phyloP scores from a whole-genome alignment of 1,140 invertebrate species.

The Macrobrachium rosenbergii region DNA sequence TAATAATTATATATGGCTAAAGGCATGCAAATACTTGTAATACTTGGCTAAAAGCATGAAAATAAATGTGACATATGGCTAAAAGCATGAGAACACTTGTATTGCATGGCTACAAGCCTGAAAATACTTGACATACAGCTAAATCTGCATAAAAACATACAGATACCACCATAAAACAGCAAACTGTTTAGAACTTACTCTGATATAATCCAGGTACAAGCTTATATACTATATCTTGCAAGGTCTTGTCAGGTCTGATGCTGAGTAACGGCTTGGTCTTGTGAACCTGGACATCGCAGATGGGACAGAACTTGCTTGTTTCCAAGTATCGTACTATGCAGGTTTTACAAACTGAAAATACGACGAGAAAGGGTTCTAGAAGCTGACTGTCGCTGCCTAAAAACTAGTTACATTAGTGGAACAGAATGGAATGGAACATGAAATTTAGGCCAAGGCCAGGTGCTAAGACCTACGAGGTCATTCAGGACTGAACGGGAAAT shows the following conservation, averaged over 20 bases:
- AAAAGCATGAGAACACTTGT: too few species aligned
- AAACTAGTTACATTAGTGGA: neutral
- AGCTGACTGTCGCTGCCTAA: neutral
- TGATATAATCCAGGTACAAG: conserved; percentile 92
- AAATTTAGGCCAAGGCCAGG: too few species aligned
- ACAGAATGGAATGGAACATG: neutral
- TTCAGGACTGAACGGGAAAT: too few species aligned
- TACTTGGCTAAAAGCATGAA: too few species aligned
- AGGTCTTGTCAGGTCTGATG: conserved; percentile 84
- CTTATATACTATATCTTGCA: conserved; percentile 97
- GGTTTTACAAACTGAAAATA: conserved; percentile 81
- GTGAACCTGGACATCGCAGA: conserved; percentile 88
- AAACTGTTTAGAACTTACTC: conserved; percentile 67
- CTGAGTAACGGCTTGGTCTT: conserved; percentile 81
- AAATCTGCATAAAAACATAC: too few species aligned
- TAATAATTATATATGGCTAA: too few species aligned
- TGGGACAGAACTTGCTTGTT: conserved; percentile 86
- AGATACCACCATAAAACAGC: too few species aligned
- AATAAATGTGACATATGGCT: too few species aligned
- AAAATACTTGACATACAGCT: too few species aligned
- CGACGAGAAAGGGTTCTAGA: neutral
- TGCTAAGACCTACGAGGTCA: too few species aligned
- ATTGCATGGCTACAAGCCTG: too few species aligned
- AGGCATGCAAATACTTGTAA: too few species aligned
- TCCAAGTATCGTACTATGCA: conserved; percentile 90